Percentiles rank a stretch among this genome's conserved stretches.
These are phyloP conservation scores for Chelmon rostratus DNA, from an alignment of 2,797 vertebrate genomes.

Conservation along the genomic window DNA sequence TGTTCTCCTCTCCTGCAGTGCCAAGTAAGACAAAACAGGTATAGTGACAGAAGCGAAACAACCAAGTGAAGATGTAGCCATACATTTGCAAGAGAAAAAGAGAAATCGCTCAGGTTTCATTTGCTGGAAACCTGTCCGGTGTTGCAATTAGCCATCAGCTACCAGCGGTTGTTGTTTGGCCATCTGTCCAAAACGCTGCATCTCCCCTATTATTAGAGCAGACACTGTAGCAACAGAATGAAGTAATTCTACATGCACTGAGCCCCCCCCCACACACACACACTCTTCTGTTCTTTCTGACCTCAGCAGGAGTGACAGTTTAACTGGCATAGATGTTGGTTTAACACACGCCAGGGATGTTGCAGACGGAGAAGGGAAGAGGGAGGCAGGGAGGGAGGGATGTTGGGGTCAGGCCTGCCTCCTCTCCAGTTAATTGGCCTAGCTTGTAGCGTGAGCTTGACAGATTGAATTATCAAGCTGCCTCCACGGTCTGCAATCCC, in stretches of 20 bases:
- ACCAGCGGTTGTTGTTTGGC: conserved; percentile 67
- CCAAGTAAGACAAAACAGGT: conserved; percentile 33
- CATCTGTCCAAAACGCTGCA: conserved; percentile 69
- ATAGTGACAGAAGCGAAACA: conserved; percentile 5
- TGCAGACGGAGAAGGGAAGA: conserved; percentile 50
- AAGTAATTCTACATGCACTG: conserved; percentile 34
- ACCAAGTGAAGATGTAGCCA: conserved; percentile 9
- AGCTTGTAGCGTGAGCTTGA: conserved; percentile 79
- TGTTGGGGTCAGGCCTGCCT: conserved; percentile 77
- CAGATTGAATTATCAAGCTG: conserved; percentile 87
- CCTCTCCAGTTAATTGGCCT: conserved; percentile 85
- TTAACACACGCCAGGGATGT: conserved; percentile 74
- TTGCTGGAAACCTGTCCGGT: conserved; percentile 65
- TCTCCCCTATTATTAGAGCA: conserved; percentile 57
- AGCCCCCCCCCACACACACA: conserved; percentile 22
- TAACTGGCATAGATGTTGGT: conserved; percentile 74
- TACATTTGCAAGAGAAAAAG: conserved; percentile 33
- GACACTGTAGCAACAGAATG: conserved; percentile 37
- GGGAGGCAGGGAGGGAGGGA: conserved; percentile 47
- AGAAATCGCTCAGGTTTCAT: conserved; percentile 63
- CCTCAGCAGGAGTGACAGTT: conserved; percentile 73
- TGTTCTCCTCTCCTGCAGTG: conserved; percentile 4
- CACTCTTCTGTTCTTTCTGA: conserved; percentile 47
- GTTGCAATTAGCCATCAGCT: conserved; percentile 75
- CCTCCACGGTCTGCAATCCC: conserved; percentile 76